Percentiles rank a stretch among this genome's conserved stretches.
Evolutionary conservation across 2,797 vertebrate genomes (phyloP).

Genomic region (Orestias chungarensis): DNA sequence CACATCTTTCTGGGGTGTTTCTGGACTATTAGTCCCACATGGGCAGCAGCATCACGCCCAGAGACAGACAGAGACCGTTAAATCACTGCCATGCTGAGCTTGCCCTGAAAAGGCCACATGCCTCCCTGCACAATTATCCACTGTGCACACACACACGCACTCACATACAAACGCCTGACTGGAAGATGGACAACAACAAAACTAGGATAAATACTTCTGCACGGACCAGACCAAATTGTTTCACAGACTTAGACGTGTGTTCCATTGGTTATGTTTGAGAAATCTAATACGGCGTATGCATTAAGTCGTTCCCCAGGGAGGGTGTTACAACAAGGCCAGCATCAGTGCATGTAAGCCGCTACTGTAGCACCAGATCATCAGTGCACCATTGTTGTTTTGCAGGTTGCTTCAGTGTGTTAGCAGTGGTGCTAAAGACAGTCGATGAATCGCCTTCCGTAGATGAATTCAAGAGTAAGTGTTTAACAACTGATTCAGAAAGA

Average conservation of each 20-base stretch:
- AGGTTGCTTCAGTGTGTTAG: conserved; percentile 85
- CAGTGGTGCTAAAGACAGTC: conserved; percentile 86
- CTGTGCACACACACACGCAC: conserved; percentile 55
- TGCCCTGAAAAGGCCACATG: conserved; percentile 75
- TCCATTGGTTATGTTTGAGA: conserved; percentile 58
- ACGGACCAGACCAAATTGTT: conserved; percentile 41
- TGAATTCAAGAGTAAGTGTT: conserved; percentile 93
- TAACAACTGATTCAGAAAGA: not conserved
- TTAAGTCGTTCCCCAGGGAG: conserved; percentile 35
- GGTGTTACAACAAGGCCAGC: conserved; percentile 33
- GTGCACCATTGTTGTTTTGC: conserved; percentile 54
- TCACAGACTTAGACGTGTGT: conserved; percentile 22
- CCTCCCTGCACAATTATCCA: conserved; percentile 74
- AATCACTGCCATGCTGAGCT: conserved; percentile 71
- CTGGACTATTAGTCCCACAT: conserved; percentile 67
- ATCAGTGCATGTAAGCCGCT: conserved; percentile 39
- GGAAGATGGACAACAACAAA: conserved; percentile 62
- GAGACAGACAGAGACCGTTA: conserved; percentile 42
- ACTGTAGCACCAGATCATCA: conserved; percentile 36
- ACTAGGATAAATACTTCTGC: conserved; percentile 38
- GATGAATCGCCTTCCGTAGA: conserved; percentile 88
- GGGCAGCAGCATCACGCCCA: conserved; percentile 53
- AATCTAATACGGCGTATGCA: conserved; percentile 53
- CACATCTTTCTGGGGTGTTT: conserved; percentile 54
- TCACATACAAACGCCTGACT: conserved; percentile 51